Conservation (phyloP, 2,113 vertebrate species). For the Psilopsiagon aymara region DNA sequence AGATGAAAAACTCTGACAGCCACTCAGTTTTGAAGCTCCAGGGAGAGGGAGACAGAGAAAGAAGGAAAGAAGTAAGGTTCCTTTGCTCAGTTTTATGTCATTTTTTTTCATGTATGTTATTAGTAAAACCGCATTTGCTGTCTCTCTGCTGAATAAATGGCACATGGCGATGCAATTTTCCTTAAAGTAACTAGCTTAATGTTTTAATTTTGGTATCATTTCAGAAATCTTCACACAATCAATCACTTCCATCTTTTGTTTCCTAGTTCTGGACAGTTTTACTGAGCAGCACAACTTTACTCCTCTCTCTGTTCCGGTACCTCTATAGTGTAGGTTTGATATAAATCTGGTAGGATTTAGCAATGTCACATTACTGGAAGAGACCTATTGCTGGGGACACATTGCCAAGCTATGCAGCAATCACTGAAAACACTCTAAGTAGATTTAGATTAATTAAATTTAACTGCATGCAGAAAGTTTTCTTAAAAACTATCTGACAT, state of each 20-base stretch:
- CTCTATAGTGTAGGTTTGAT: neutral
- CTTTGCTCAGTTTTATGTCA: slow-evolving; percentile 9
- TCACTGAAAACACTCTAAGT: neutral
- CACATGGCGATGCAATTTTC: slow-evolving; percentile 69
- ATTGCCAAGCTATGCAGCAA: neutral
- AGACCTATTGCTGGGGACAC: neutral
- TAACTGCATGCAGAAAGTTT: slow-evolving; percentile 1
- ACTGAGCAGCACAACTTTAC: slow-evolving; percentile 14
- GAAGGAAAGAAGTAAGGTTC: neutral
- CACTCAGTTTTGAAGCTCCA: slow-evolving; percentile 60
- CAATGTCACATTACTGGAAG: neutral
- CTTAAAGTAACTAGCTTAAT: slow-evolving; percentile 68
- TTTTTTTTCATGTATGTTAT: neutral
- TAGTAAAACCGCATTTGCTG: slow-evolving; percentile 38
- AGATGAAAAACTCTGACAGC: slow-evolving; percentile 76
- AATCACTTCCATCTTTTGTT: slow-evolving; percentile 53
- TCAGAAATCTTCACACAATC: slow-evolving; percentile 56
- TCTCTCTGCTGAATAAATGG: slow-evolving; percentile 52
- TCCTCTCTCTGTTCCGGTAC: neutral
- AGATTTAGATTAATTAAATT: slow-evolving; percentile 41
- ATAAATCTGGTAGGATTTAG: neutral
- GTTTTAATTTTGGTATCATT: slow-evolving; percentile 74
- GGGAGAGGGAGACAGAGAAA: neutral
- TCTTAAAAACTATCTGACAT: slow-evolving; percentile 38
- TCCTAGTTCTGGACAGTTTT: slow-evolving; percentile 35